phyloP scores from a whole-genome alignment of 2,797 vertebrate genomes.

The Artibeus lituratus region DNA sequence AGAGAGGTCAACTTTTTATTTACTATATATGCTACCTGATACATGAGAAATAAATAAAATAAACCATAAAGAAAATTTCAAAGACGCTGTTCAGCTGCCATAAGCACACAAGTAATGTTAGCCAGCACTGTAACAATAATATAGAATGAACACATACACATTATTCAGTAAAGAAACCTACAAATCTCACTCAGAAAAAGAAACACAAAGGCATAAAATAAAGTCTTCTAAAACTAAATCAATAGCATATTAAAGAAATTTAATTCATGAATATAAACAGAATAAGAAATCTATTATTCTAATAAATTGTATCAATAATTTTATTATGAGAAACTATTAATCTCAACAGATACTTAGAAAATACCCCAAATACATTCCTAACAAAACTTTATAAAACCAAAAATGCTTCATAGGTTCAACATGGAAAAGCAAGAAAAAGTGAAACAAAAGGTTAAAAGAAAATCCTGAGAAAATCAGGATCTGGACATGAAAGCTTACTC shows the following conservation, averaged over 20 bases:
- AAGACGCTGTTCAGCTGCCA: neutral
- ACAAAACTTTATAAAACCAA: neutral
- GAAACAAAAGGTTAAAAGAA: neutral
- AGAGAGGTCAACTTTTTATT: neutral
- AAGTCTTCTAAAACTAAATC: neutral
- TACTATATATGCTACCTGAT: neutral
- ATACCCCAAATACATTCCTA: neutral
- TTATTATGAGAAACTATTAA: neutral
- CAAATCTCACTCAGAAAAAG: slow-evolving; percentile 23
- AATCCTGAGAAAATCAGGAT: neutral
- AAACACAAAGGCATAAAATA: slow-evolving; percentile 21
- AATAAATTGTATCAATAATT: neutral
- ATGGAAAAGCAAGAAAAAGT: neutral
- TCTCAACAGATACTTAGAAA: neutral
- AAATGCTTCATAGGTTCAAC: neutral
- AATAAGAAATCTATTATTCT: neutral
- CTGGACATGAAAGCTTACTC: neutral
- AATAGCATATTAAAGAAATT: neutral
- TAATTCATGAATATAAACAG: neutral
- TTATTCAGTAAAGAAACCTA: slow-evolving; percentile 8
- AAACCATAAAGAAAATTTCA: neutral
- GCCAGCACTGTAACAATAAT: neutral
- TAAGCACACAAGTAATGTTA: neutral
- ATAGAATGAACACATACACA: neutral
- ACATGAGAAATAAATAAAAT: neutral